Base-by-base conservation (phyloP, 2,888 invertebrate genomes). In the Phasia obesa region DNA sequence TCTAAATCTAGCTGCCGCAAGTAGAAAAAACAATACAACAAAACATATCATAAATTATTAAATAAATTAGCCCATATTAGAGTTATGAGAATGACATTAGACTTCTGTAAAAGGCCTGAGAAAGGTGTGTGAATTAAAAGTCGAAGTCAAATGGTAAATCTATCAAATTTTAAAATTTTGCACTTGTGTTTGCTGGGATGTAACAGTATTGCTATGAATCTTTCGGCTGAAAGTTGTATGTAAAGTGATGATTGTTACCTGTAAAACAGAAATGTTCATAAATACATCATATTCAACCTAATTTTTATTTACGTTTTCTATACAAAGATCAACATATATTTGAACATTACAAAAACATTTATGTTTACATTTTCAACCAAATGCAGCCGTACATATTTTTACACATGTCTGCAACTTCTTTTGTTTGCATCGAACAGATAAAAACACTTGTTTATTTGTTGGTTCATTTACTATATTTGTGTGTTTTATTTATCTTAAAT, bases 261-360 rank as follows among this genome's bases (percentile, higher is more conserved):
- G 21, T 42, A 49, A 19, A 47, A 49, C 35, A 51, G 5, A 64
- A 44, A 49, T 49, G 17, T 31, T 23, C 31, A 55, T 19, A 21
- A 44, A 55, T 15, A 9, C 19, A 62, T 57, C 23, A 64, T 55
- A 55, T 64, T 70, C 49, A 70, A 77, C 47, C 47, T 21, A 70
- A 60, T 74, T 80, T 78, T 57, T 49, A 35, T 77, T 35, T 60
- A 35, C 44, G 17, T 65, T 73, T 71, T 71, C 59, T 65, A 59
- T 51, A n/a, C 21, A 60, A n/a, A 64, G 31, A 65, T 57, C 57
- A 47, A 35, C 35, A 74, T 49, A 35, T 21, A 27, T 53, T 31
- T 15, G 2, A 31, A 44, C 7, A 9, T n/a, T 44, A 1, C 21
- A 42, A 38, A 31, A 6, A 23, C 31, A 47, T 2, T 35, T 57